Conservation (phyloP, 1,140 invertebrate species). For the Drosophila rufa region DNA sequence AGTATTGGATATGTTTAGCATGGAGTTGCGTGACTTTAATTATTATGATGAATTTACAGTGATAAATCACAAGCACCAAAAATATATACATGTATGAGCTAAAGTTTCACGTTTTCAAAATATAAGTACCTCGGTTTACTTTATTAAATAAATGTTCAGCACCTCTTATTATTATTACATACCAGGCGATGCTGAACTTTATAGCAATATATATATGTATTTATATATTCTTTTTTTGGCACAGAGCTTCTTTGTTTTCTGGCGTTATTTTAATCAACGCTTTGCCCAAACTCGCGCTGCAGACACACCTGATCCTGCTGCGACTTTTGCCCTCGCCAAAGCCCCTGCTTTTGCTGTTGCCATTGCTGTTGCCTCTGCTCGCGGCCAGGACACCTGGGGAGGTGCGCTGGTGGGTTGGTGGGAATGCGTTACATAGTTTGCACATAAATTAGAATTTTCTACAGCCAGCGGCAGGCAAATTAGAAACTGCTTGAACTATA, state of each 20-base stretch:
- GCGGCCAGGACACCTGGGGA: constrained; percentile 5
- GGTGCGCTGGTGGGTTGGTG: background rate
- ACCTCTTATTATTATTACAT: constrained; percentile 9
- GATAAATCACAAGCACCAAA: background rate
- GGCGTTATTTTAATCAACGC: constrained; percentile 45
- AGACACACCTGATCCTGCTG: constrained; percentile 40
- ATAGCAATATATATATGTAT: constrained; percentile 4
- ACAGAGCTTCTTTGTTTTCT: constrained; percentile 13
- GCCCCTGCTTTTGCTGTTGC: constrained; percentile 10
- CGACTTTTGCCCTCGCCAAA: constrained; percentile 35
- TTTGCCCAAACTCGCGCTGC: constrained; percentile 21
- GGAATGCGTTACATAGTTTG: constrained; percentile 65
- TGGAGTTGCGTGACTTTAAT: background rate
- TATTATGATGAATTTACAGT: background rate
- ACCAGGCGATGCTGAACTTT: constrained; percentile 10
- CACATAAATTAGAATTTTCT: constrained; percentile 80
- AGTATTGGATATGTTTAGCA: background rate
- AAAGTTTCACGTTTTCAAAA: background rate
- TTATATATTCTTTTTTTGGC: background rate
- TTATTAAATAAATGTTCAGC: constrained; percentile 5
- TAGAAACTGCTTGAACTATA: constrained; percentile 73
- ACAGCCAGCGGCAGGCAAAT: constrained; percentile 74
- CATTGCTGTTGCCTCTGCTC: constrained; percentile 8
- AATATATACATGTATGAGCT: background rate
- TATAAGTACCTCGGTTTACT: background rate